A percentile compares a stretch with the other conserved stretches of the same genome.
phyloP scores from a whole-genome alignment of 2,797 vertebrate species.

The Heliangelus exortis region DNA sequence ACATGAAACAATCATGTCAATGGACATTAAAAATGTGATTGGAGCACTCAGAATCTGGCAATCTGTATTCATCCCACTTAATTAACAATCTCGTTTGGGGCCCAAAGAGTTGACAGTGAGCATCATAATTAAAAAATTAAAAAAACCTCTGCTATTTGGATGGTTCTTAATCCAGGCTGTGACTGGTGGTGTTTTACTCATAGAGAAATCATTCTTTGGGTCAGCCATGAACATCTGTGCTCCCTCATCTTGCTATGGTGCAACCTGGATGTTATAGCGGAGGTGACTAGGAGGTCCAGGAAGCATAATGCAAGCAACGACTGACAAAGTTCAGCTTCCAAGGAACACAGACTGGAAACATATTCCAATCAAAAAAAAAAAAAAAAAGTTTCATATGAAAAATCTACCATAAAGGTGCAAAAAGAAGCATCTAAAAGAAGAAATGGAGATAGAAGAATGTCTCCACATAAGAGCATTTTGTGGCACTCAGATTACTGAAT shows the following conservation, averaged over 20 bases:
- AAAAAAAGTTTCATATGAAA: no score
- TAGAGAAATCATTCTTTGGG: background rate
- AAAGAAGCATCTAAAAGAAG: background rate
- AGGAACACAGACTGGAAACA: background rate
- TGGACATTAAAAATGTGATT: background rate
- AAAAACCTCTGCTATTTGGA: background rate
- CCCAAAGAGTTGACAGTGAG: background rate
- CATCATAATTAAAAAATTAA: background rate
- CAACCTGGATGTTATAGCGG: background rate
- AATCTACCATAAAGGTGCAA: background rate
- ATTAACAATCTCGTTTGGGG: background rate
- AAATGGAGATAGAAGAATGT: background rate
- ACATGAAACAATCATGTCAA: background rate
- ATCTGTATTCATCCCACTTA: background rate
- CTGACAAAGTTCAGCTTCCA: background rate
- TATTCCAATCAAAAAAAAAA: accelerated
- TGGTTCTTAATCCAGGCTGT: background rate
- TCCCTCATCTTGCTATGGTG: background rate
- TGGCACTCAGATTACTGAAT: background rate
- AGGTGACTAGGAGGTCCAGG: background rate
- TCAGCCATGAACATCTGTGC: background rate
- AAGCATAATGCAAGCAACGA: background rate
- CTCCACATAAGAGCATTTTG: background rate
- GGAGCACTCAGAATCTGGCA: background rate
- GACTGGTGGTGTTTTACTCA: background rate